Evolutionary conservation across 2,888 invertebrate species (phyloP), one percentile per base, ranked within the genome.

Genomic region (Elmis aenea): DNA sequence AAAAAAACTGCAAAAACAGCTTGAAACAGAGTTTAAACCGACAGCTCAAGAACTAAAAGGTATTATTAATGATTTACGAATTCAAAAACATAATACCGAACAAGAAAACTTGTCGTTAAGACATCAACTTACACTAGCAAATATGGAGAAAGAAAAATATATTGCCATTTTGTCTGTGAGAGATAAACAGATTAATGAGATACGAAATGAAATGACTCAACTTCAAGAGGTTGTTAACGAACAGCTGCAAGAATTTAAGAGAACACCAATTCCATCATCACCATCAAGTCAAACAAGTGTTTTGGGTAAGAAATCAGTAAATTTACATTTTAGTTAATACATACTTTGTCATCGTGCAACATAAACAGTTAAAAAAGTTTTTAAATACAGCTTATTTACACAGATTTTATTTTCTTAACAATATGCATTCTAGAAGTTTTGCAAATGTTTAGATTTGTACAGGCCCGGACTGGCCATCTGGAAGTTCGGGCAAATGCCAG

Each of bases 71-170:
- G 61, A 64, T 25, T 39, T 66, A 20, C 58, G 60, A 39, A 48
- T 48, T 33, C 51, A 61, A 22, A 66, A 64, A 41, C 16, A 33
- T 14, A 33, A 33, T 10, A 25, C 53, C 5, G 62, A 65, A 27
- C 56, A 59, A 33, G 62, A 64, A 31, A 54, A 50, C 23, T 36
- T 48, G 5, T 42, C 52, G 16, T 32, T 64, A 13, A 58, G 59
- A 45, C 63, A 66, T 37, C 57, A 67, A 34, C 33, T 67, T 38
- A 56, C 61, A 11, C 27, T 66, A 20, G 47, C 54, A 16, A 58
- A 54, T 12, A 57, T 68, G 50, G 67, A 68, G 44, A 62, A 58
- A 37, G 67, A 67, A 32, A 68, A 68, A 46, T 64, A 58, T 44
- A 48, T 58, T n/a, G 60, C 66, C 3, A 56, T 67, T 16, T 50